Base-by-base conservation (phyloP, 2,888 invertebrate species). In the Polymixis lichenea region DNA sequence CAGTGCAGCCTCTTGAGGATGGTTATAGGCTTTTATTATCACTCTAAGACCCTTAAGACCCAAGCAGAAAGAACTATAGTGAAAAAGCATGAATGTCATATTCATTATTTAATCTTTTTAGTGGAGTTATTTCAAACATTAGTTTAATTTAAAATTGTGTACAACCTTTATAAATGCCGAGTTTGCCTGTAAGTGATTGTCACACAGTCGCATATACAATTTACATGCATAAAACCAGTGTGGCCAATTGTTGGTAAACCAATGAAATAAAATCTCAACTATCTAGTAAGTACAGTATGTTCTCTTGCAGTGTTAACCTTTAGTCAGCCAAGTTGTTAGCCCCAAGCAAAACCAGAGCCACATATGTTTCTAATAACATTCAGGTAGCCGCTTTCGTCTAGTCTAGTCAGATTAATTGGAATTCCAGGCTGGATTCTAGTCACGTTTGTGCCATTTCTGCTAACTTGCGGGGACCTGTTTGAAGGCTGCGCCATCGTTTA, bases 371-470 rank as follows among this genome's bases (percentile, higher is more conserved):
- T 61, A 68, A 68, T 55, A 49, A 58, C n/a, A 53, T 53, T 53
- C 32, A 53, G 46, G 69, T 32, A 51, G 43, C 55, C 43, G 15
- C 38, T 67, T 78, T 56, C 70, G 73, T 68, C 68, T 67, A 75
- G 69, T 56, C 65, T 67, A 72, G 79, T 51, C 65, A 62, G 58
- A 72, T 70, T 80, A 77, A 77, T 84, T 83, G 62, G 69, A n/a
- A 84, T 77, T 72, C 76, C 81, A 74, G 73, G 22, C 69, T 38
- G 71, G 71, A 77, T 74, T 80, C 74, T 56, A 60, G 66, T 74
- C 72, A 77, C 72, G 76, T 46, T 80, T 76, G 76, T 80, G 38
- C 74, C 77, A 75, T 77, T 80, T 80, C 73, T 80, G 61, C 58
- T 66, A 60, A 69, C 75, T 72, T 71, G 77, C 51, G 5, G 11